phyloP scores from a whole-genome alignment of 2,888 invertebrate species.

The Trypoxylon attenuatum region DNA sequence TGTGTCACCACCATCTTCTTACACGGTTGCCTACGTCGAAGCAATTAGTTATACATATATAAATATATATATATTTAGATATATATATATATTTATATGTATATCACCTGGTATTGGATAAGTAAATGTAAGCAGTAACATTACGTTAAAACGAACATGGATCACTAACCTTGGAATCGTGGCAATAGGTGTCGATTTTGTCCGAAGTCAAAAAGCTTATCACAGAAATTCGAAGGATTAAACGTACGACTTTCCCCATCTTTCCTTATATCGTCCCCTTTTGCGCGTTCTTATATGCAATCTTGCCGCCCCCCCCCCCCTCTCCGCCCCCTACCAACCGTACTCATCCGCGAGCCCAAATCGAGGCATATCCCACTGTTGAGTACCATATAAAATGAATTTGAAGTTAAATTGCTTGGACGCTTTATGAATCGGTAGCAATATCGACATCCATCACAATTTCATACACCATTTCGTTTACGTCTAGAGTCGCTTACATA shows the following conservation, averaged over 20 bases:
- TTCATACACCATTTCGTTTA: constrained; percentile 6
- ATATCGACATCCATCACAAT: constrained; percentile 21
- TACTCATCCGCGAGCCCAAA: too few species aligned
- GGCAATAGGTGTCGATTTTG: constrained; percentile 11
- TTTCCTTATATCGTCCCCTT: too few species aligned
- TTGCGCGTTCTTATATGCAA: too few species aligned
- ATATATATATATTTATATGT: constrained; percentile 18
- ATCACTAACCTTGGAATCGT: not conserved
- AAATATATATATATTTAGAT: constrained; percentile 13
- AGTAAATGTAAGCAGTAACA: constrained; percentile 3
- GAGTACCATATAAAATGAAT: too few species aligned
- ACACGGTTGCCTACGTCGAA: not conserved
- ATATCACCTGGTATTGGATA: constrained; percentile 2
- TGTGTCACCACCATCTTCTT: not conserved
- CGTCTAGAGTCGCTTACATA: too few species aligned
- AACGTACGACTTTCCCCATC: too few species aligned
- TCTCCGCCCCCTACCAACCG: too few species aligned
- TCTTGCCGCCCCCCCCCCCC: too few species aligned
- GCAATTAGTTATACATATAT: constrained; percentile 6
- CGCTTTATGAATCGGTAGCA: not conserved
- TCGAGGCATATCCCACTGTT: too few species aligned
- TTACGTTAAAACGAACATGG: not conserved
- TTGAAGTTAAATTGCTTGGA: not conserved
- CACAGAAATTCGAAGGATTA: not conserved
- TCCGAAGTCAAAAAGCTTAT: not conserved